Percentiles rank a stretch among this genome's conserved stretches.
Evolutionary conservation across 2,113 vertebrate genomes (phyloP).

Genomic region (Spheniscus mendiculus): DNA sequence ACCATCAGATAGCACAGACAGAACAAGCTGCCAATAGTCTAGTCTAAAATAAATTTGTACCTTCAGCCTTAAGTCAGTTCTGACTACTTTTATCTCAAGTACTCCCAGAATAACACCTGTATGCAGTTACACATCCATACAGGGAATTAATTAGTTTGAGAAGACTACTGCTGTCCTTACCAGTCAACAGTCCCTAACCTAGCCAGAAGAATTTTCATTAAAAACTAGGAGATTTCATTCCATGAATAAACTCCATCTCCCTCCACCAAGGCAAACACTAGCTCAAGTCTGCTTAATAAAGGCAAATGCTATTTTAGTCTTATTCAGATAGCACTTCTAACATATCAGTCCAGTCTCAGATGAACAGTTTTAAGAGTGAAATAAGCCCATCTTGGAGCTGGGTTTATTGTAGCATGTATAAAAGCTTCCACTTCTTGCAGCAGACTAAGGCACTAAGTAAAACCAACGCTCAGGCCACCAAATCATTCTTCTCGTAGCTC

Average conservation of each 20-base stretch:
- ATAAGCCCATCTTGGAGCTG: background rate
- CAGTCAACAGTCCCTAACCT: background rate
- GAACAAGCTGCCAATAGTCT: background rate
- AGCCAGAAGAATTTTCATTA: background rate
- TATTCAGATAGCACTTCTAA: background rate
- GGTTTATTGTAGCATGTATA: background rate
- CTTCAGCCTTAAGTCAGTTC: background rate
- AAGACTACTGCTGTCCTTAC: background rate
- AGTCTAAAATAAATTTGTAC: background rate
- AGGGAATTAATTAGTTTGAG: background rate
- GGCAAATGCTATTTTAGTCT: background rate
- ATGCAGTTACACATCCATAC: background rate
- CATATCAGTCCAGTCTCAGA: background rate
- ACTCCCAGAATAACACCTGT: background rate
- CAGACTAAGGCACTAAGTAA: background rate
- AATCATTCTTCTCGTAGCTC: background rate
- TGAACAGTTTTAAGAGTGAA: background rate
- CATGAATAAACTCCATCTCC: background rate
- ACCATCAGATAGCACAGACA: background rate
- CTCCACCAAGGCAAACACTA: background rate
- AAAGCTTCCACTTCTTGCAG: background rate
- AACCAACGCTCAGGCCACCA: background rate
- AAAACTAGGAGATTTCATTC: background rate
- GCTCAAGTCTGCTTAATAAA: background rate
- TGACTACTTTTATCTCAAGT: background rate